These are phyloP conservation scores for Bradypus variegatus DNA, from an alignment of 2,797 vertebrate species.

Conservation along the genomic window DNA sequence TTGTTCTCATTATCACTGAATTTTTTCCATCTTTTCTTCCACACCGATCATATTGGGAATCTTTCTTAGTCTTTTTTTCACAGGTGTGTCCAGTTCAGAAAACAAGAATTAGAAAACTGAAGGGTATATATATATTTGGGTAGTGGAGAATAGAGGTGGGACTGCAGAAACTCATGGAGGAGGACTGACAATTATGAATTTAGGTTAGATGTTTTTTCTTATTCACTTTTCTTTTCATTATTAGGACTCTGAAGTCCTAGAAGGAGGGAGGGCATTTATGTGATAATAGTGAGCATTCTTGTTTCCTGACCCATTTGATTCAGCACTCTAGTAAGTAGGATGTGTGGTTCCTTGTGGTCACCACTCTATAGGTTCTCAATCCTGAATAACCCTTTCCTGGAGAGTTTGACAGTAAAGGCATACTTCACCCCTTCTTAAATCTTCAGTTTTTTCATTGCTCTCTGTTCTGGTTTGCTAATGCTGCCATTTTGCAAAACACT, in stretches of 20 bases:
- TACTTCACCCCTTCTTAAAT: neutral
- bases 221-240: neutral
- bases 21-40: neutral
- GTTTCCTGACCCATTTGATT: neutral
- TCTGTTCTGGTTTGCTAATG: neutral
- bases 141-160: neutral
- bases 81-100: neutral
- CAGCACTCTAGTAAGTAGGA: neutral
- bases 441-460: neutral
- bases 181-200: neutral
- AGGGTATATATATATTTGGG: neutral
- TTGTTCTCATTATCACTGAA: neutral
- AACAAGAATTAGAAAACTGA: neutral
- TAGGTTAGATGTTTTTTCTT: neutral
- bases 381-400: neutral
- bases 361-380: neutral
- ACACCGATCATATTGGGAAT: neutral
- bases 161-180: neutral
- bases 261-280: neutral
- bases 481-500: too few species aligned
- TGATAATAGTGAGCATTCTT: neutral
- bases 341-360: neutral
- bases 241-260: neutral
- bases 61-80: neutral
- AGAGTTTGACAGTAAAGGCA: neutral